Evolutionary conservation across 2,113 vertebrate species (phyloP), one percentile per base, ranked within the genome.

Genomic region (Colistium nudipinnis): DNA sequence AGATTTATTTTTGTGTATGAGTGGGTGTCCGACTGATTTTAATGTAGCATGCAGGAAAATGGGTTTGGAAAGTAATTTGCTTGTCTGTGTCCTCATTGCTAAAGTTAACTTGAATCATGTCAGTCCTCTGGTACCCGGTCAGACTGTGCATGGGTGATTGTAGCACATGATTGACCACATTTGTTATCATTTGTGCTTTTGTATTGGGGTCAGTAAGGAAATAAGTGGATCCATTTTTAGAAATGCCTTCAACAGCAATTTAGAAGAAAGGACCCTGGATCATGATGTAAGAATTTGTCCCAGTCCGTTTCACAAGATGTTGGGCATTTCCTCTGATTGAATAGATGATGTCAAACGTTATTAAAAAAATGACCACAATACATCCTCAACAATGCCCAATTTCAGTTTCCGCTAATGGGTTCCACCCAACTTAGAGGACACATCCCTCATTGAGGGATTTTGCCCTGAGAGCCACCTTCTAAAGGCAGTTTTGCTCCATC

Each of bases 1-100:
- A 82, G 83, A 90, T 91, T 83, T 84, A 90, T 88, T 72, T 82
- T 75, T 72, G 64, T 73, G 36, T 85, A 24, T 52, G 62, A 70
- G 36, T 62, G 51, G 38, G 28, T 52, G 52, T 63, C 62, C 59
- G 77, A 60, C 20, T 60, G 64, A 62, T 70, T 75, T 79, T 48
- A 79, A 47, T 74, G 67, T 65, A 36, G 43, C 13, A n/a, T 8
- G 45, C 19, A 38, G 76, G n/a, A 56, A 59, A 73, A 78, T 70
- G 33, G 36, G 39, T 20, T n/a, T 43, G 25, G 53, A 45, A 9
- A 39, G 45, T 39, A 25, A 4, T 64, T 44, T 43, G 53, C n/a
- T 56, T 59, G 36, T 57, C 20, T 38, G 19, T 49, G 19, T 36
- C 41, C 13, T 44, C 7, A 19, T 57, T 35, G 14, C 65, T 74